Evolutionary conservation across 2,888 invertebrate genomes (phyloP).

Genomic region (Plutella xylostella): DNA sequence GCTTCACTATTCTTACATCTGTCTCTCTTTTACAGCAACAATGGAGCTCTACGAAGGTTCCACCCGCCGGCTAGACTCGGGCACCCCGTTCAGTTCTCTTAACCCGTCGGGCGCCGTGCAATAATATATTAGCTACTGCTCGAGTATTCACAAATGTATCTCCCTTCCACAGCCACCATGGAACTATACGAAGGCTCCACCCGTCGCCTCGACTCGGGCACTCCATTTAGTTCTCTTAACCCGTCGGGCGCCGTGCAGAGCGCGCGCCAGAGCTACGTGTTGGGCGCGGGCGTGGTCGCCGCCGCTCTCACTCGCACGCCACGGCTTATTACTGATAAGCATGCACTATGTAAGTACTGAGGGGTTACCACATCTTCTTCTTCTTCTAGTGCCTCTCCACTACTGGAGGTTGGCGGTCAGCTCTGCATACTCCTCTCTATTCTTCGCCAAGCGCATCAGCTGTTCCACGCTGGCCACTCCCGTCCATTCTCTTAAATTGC

Average conservation of each 20-base stretch:
- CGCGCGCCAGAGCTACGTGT: slow-evolving; percentile 88
- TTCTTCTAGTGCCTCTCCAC: no score
- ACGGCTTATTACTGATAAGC: slow-evolving; percentile 85
- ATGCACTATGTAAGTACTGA: slow-evolving; percentile 12
- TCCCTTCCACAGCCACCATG: slow-evolving; percentile 73
- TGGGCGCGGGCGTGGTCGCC: slow-evolving; percentile 81
- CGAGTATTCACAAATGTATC: background rate
- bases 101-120: no score
- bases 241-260: slow-evolving; percentile 80
- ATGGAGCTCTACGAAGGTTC: no score
- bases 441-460: no score
- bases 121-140: background rate
- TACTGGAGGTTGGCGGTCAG: no score
- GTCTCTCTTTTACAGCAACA: no score
- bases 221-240: slow-evolving; percentile 88
- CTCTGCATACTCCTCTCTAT: no score
- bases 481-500: no score
- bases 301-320: slow-evolving; percentile 92
- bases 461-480: no score
- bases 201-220: slow-evolving; percentile 83
- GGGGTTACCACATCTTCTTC: no score
- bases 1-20: background rate
- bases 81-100: no score
- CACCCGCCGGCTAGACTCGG: no score
- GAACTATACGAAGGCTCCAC: slow-evolving; percentile 92